A percentile compares a stretch with the other conserved stretches of the same genome.
phyloP scores from a whole-genome alignment of 2,113 vertebrate species.

The Rhinichthys klamathensis region DNA sequence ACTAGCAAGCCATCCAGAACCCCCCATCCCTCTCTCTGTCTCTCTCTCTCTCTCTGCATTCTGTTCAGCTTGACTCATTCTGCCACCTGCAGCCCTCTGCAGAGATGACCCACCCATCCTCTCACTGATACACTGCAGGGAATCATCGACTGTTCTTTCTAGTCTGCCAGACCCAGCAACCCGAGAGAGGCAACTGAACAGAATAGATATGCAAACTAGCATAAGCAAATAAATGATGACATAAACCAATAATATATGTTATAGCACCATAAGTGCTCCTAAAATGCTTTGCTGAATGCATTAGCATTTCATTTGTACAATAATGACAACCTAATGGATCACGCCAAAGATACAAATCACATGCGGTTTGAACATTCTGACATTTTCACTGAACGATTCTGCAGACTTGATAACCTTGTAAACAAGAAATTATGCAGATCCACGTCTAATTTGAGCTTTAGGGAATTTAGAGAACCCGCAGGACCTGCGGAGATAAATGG shows the following conservation, averaged over 20 bases:
- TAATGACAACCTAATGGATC: neutral
- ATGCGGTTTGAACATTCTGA: neutral
- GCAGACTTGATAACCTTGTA: neutral
- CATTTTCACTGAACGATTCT: neutral
- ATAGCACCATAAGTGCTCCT: neutral
- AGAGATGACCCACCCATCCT: conserved; percentile 26
- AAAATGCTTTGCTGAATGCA: neutral
- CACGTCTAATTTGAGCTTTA: neutral
- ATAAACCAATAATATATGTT: neutral
- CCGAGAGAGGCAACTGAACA: neutral
- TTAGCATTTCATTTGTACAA: neutral
- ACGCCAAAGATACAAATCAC: neutral
- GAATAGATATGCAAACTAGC: neutral
- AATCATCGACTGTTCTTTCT: conserved; percentile 24
- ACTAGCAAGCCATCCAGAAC: conserved; percentile 45
- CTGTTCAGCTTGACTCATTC: conserved; percentile 50
- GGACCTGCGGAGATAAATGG: neutral
- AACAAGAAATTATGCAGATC: neutral
- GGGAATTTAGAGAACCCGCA: neutral
- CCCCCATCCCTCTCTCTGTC: no score
- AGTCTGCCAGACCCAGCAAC: neutral
- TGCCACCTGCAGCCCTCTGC: conserved; percentile 57
- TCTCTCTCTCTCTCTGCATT: neutral
- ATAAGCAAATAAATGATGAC: neutral
- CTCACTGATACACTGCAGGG: conserved; percentile 47